phyloP scores from a whole-genome alignment of 1,140 invertebrate species.

The Ceratina australensis region DNA sequence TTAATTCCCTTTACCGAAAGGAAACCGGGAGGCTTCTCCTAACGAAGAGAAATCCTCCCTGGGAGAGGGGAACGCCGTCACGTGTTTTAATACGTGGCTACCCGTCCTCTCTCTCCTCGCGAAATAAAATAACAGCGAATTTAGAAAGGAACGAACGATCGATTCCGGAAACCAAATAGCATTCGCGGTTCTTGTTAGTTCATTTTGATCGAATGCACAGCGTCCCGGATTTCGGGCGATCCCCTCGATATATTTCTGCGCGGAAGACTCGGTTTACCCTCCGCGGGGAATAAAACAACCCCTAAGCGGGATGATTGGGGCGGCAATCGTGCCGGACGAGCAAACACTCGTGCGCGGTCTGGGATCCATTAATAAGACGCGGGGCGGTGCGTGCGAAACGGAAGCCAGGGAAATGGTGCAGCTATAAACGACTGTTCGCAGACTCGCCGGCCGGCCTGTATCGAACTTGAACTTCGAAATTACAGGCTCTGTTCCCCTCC shows the following conservation, averaged over 20 bases:
- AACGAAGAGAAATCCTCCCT: slow-evolving; percentile 40
- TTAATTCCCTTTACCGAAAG: background rate
- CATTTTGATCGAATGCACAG: background rate
- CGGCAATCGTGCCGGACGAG: slow-evolving; percentile 6
- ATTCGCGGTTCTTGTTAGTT: background rate
- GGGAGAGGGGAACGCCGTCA: background rate
- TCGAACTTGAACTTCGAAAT: background rate
- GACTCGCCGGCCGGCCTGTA: background rate
- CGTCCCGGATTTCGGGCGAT: slow-evolving; percentile 4
- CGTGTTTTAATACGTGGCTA: background rate
- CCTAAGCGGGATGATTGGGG: background rate
- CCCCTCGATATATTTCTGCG: slow-evolving; percentile 15
- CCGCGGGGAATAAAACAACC: slow-evolving; percentile 16
- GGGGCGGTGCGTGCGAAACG: slow-evolving; percentile 11
- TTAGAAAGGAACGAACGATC: background rate
- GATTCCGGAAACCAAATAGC: background rate
- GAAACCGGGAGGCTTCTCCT: background rate
- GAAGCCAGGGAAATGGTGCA: slow-evolving; percentile 6
- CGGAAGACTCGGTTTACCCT: slow-evolving; percentile 12
- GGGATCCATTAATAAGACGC: slow-evolving; percentile 56
- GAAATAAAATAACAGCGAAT: background rate
- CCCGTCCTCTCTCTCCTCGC: no score
- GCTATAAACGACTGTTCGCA: slow-evolving; percentile 14
- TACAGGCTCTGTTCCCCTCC: background rate
- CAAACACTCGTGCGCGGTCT: slow-evolving; percentile 2